Base-by-base conservation (phyloP, 2,888 invertebrate genomes). In the Cerastis rubricosa region DNA sequence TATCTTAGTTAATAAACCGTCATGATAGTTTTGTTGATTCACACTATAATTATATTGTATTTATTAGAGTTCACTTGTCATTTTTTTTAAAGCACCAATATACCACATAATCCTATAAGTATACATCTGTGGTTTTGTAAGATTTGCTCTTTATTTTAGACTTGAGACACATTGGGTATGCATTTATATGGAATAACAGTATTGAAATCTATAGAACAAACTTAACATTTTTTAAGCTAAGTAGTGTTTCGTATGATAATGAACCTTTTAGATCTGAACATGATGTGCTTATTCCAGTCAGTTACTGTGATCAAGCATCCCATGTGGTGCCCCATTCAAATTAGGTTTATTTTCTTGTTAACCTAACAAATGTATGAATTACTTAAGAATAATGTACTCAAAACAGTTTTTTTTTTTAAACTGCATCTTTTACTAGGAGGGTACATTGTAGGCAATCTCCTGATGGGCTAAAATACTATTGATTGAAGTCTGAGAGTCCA, bases 1-100 rank as follows among this genome's bases (percentile, higher is more conserved):
- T 88, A 97, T 98, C 90, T 93, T 97, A 88, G 94, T 98, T 68
- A 96, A 96, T 86, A 89, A 61, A 61, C 51, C 40, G 8, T 67
- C 11, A n/a, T 79, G 91, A 84, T 91, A 92, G n/a, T 64, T 63
- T 7, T 8, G 7, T 29, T 9, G 29, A 4, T 29, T 17, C 17
- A 29, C 8, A 29, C 1, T 29, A 19, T 59, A 29, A 29, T 59
- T 14, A 59, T 14, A 29, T 25, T 54, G 22, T 51, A 22, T 22
- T 22, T n/a, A 25, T 17, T 25, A 63, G 22, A 2, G 4, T 40
- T 63, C 22, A 40, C 11, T 22, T 35, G 22, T 22, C 22, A 40
- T 22, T 35, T 11, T 61, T 63, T n/a, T 6, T 25, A 17, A 6
- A 25, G 6, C 14, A 40, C 40, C 40, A 40, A 40, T 6, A 29